A percentile compares a stretch with the other conserved stretches of the same genome.
Evolutionary conservation across 2,113 vertebrate genomes (phyloP).

Genomic region (Colinus virginianus): DNA sequence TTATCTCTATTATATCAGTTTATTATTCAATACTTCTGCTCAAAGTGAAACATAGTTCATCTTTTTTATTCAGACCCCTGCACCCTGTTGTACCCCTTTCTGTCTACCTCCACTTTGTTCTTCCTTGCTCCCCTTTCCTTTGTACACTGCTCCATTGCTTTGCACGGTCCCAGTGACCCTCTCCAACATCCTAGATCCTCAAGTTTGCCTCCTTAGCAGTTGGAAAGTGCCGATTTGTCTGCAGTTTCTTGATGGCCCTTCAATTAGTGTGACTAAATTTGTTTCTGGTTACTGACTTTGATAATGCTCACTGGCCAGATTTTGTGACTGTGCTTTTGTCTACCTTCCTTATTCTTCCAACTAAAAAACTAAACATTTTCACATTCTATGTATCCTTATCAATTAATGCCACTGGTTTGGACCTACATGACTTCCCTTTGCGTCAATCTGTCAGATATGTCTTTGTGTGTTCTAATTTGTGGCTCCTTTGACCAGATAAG

Average conservation of each 20-base stretch:
- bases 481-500: not conserved
- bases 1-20: not conserved
- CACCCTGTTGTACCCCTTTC: not conserved
- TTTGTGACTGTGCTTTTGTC: not conserved
- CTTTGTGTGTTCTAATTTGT: not conserved
- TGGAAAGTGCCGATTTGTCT: not conserved
- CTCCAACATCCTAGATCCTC: not conserved
- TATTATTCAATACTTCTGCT: not conserved
- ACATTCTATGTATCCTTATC: not conserved
- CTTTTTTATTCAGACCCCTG: not conserved
- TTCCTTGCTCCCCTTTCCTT: not conserved
- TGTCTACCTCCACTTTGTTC: rapidly evolving
- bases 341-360: not conserved
- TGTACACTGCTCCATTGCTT: not conserved
- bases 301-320: not conserved
- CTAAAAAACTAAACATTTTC: not conserved
- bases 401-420: not conserved
- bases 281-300: not conserved
- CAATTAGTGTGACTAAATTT: not conserved
- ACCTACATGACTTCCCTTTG: not conserved
- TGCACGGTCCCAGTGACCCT: not conserved
- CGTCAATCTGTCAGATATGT: not conserved
- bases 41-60: not conserved
- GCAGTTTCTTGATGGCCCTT: not conserved
- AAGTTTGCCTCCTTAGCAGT: not conserved